Evolutionary conservation across 53 echinoderm and acorn worm species (phyloP).

Genomic region (Actinopyga echinites): DNA sequence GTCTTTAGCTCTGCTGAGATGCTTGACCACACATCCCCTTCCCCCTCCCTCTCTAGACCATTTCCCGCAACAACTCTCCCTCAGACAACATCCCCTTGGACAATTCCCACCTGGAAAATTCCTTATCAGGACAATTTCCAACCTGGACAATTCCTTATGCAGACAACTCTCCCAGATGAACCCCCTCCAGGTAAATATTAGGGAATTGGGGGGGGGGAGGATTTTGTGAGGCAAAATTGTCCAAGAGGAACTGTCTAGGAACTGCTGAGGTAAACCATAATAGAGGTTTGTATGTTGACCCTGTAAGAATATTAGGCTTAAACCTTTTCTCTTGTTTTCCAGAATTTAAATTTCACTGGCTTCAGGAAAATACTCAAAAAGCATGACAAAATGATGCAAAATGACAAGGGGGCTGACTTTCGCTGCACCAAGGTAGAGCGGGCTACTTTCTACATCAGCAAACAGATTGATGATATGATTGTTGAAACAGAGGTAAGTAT

Average conservation of each 20-base stretch:
- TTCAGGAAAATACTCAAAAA: constrained; percentile 99
- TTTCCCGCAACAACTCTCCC: no score
- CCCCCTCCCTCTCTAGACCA: no score
- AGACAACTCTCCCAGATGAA: no score
- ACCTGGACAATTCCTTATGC: no score
- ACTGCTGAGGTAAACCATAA: not conserved
- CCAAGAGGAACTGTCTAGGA: not conserved
- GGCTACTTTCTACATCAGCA: constrained; percentile 91
- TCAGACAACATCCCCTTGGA: no score
- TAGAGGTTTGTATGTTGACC: not conserved
- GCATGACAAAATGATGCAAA: constrained; percentile 96
- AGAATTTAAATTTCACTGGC: constrained; percentile 98
- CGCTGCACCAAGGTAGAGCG: constrained; percentile 70
- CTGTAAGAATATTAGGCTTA: not conserved
- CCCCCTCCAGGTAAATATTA: no score
- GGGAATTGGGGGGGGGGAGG: no score
- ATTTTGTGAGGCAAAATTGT: no score
- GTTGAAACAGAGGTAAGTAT: constrained; percentile 85
- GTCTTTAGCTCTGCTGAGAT: no score
- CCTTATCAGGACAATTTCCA: no score
- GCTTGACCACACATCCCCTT: no score
- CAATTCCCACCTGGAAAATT: no score
- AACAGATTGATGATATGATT: constrained; percentile 87
- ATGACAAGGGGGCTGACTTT: constrained; percentile 73
- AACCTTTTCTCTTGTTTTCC: not conserved